Base-by-base conservation (phyloP, 2,113 vertebrate genomes). In the Bungarus multicinctus region DNA sequence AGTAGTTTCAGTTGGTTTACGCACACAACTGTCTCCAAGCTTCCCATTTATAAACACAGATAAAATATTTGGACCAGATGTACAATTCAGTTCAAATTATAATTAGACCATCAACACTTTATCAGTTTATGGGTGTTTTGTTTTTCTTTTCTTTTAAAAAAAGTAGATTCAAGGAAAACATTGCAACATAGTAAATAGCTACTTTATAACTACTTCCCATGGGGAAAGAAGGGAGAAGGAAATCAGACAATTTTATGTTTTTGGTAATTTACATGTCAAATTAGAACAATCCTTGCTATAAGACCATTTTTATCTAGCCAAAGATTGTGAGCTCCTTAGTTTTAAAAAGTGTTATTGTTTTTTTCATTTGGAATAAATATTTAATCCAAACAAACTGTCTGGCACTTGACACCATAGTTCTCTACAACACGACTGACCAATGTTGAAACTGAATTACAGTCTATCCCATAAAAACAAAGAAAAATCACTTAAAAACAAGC, bases 91-190 rank as follows among this genome's bases (percentile, higher is more conserved):
- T 88, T 91, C 39, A 55, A 47, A 60, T n/a, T 92, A 87, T 88
- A 53, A 91, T 93, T 93, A 97, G 87, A 16, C n/a, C 93, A 89
- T 88, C 69, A 90, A 85, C 2, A 39, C 87, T 92, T 96, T 90
- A 95, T 54, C 27, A 58, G 9, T 93, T 93, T 92, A 74, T 64
- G 2, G 69, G 7, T 2, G 18, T 81, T 81, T 7, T 81, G 34
- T 39, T 81, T 81, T 43, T 22, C 34, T 81, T 81, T 81, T 39
- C 34, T 81, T 43, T 27, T 2, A 5, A 74, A 1, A 64, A 90
- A 93, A 39, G 53, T 27, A 39, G 87, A 5, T 88, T 57, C 5
- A 57, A 94, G 74, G 87, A 94, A 91, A 86, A 93, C 27, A 53
- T 43, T 90, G 25, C 25, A 69, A 64, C 27, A 93, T 94, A 94